Evolutionary conservation across 53 echinoderm and acorn worm genomes (phyloP).

Genomic region (Echinometra lucunter): DNA sequence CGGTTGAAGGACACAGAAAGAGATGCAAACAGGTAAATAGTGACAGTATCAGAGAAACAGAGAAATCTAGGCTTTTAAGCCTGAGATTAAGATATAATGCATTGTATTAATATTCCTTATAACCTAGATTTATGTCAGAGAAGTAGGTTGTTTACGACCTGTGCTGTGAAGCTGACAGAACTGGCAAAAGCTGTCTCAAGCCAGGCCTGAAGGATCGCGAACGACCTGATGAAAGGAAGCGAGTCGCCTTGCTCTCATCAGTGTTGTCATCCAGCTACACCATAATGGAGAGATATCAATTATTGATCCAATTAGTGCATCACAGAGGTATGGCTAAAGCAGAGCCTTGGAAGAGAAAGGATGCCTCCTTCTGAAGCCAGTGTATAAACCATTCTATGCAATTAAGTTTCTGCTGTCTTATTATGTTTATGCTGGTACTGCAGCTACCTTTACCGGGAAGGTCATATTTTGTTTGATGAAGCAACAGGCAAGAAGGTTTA

Average conservation of each 20-base stretch:
- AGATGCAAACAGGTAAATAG: not conserved
- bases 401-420: not conserved
- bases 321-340: not conserved
- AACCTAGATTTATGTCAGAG: too few relatives aligned
- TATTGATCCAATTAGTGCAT: conserved; percentile 51
- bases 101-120: too few relatives aligned
- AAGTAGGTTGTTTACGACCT: not conserved
- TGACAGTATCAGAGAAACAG: not conserved
- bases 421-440: not conserved
- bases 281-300: not conserved
- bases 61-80: too few relatives aligned
- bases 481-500: not conserved
- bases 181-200: not conserved
- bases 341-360: conserved; percentile 26
- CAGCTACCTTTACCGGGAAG: not conserved
- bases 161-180: not conserved
- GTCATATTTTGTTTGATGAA: not conserved
- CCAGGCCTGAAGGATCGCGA: not conserved
- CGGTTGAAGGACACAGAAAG: not conserved
- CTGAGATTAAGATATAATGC: too few relatives aligned
- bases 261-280: not conserved
- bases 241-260: not conserved
- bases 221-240: not conserved
- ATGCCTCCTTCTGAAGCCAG: not conserved
- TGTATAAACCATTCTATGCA: not conserved